phyloP scores from a whole-genome alignment of 2,888 invertebrate genomes.

The Zygothrica quintamaculata region DNA sequence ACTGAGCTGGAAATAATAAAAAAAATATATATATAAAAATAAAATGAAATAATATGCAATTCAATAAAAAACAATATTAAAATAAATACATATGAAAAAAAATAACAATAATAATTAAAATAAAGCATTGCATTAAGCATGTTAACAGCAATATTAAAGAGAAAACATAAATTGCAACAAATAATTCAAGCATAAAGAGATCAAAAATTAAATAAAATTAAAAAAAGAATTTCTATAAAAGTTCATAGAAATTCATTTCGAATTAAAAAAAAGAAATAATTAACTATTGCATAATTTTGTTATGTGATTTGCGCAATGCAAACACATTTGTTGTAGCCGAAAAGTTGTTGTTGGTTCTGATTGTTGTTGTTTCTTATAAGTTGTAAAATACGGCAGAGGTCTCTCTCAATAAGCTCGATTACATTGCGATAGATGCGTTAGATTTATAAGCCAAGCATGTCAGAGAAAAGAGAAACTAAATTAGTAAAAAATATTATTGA shows the following conservation, averaged over 20 bases:
- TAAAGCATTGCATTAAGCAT: constrained; percentile 58
- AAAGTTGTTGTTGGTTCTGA: constrained; percentile 38
- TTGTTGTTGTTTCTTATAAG: constrained; percentile 21
- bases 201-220: constrained; percentile 56
- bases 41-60: constrained; percentile 53
- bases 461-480: constrained; percentile 83
- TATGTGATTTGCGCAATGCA: constrained; percentile 58
- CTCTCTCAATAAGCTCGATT: constrained; percentile 53
- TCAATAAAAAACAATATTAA: constrained; percentile 58
- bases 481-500: constrained; percentile 79
- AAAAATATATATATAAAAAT: constrained; percentile 54
- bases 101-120: constrained; percentile 47
- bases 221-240: constrained; percentile 37
- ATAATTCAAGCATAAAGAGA: constrained; percentile 69
- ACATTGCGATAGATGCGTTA: constrained; percentile 76
- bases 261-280: constrained; percentile 49
- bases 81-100: constrained; percentile 46
- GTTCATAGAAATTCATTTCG: constrained; percentile 50
- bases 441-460: constrained; percentile 82
- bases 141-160: constrained; percentile 67
- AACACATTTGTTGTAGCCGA: constrained; percentile 60
- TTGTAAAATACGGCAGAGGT: no score
- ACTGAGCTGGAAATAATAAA: constrained; percentile 76
- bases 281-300: constrained; percentile 75
- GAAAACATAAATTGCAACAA: constrained; percentile 60